Base-by-base conservation (phyloP, 2,797 vertebrate genomes). In the Dallia pectoralis region DNA sequence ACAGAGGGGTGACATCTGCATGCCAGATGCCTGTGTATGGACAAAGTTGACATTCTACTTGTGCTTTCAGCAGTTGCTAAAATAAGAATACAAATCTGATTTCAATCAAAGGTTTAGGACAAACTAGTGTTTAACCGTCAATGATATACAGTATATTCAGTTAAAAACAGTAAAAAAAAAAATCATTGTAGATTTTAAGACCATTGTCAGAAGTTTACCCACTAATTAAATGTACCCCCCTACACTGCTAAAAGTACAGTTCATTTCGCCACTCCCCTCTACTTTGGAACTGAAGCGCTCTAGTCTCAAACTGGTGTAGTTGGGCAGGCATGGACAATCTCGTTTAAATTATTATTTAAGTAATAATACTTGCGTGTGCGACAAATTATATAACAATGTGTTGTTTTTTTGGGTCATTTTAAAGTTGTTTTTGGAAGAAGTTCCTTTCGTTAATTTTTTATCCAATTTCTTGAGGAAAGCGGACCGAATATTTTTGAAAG, bases 1-100 rank as follows among this genome's bases (percentile, higher is more conserved):
- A 67, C 80, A 78, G 44, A 82, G 69, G 76, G 77, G 74, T 77
- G 82, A 86, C 88, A 91, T 91, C 87, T 91, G 91, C 83, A 80
- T 76, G 74, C 87, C 90, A 91, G 83, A 91, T 90, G 89, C 79
- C 77, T 72, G 51, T 71, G 77, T 85, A 81, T 86, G 74, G 85
- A 84, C 78, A 79, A 72, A 77, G 71, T 72, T 84, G 18, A 1
- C 66, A 79, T 72, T 22, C 32, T 63, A 44, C 48, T 33, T 16
- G 5, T 47, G 11, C 74, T 30, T n/a, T n/a, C n/a, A 25, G 74
- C 76, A 69, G 77, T 44, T 44, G 40, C 40, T 78, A 80, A 70
- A 76, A 40, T 56, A 67, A 16, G 66, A 48, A 63, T 74, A 51
- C 79, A 80, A 56, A 48, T 69, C 29, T 63, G 56, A 73, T 82